A percentile compares a stretch with the other conserved stretches of the same genome.
These are phyloP conservation scores for Saccopteryx bilineata DNA, from an alignment of 2,113 vertebrate genomes.

Conservation along the genomic window DNA sequence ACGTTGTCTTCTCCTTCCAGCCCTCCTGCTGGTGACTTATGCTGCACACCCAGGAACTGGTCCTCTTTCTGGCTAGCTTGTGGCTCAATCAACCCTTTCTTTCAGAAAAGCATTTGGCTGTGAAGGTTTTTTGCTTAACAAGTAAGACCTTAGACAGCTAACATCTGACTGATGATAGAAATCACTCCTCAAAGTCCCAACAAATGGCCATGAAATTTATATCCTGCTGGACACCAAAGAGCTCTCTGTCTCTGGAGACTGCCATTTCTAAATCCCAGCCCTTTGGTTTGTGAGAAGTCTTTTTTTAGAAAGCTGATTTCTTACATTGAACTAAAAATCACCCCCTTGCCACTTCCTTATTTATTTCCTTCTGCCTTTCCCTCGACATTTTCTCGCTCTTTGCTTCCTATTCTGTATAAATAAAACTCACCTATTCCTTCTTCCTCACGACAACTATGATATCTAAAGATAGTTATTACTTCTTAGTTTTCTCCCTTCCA, in stretches of 20 bases:
- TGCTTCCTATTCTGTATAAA: not conserved
- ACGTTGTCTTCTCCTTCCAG: not conserved
- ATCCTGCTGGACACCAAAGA: not conserved
- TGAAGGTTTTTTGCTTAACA: not conserved
- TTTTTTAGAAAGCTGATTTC: slow-evolving; percentile 4
- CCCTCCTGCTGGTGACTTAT: not conserved
- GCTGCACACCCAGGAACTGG: not conserved
- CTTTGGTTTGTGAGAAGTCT: not conserved
- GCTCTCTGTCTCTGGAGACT: not conserved
- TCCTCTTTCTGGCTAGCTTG: not conserved
- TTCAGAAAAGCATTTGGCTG: not conserved
- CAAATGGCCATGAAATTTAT: not conserved
- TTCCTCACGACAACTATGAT: not conserved
- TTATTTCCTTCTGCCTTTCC: not conserved
- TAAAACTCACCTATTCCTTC: not conserved
- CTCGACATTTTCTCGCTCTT: not conserved
- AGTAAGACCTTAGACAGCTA: not conserved
- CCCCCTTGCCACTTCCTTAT: not conserved
- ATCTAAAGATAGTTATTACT: not conserved
- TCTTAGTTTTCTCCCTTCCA: not conserved
- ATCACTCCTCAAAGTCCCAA: not conserved
- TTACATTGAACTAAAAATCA: not conserved
- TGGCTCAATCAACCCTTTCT: not conserved
- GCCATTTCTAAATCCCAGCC: not conserved
- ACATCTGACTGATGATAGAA: not conserved